Base-by-base conservation (phyloP, 2,113 vertebrate species). In the Elaphurus davidianus region DNA sequence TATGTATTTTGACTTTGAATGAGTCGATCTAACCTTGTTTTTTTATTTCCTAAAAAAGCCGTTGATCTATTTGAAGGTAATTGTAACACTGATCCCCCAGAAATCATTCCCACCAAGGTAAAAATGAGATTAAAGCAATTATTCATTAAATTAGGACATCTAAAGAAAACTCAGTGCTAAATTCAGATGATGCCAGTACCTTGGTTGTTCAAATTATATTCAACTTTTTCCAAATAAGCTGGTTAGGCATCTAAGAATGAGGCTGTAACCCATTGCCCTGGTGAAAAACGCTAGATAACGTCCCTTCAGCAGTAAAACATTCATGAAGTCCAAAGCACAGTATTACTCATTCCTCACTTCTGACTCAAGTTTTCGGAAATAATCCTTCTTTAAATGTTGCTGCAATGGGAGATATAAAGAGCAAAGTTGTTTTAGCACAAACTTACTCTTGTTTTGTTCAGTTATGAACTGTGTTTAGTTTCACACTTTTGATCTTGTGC, bases 381-480 rank as follows among this genome's bases (percentile, higher is more conserved):
- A 71, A 96, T 96, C 55, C 87, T 93, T 54, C 71, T 85, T 97
- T 96, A 98, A 98, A 96, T 62, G 85, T 91, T 94, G 47, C 95
- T 97, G 43, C 76, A 54, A 36, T 78, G 84, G 62, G 93, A 98
- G 94, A 93, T 62, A 67, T 83, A 50, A 95, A 97, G 43, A 96
- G 64, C 21, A 93, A 76, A 90, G 71, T 82, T 97, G 82, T 62
- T 97, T 97, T 97, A 40, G 60, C 3, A 25, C 19, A 92, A 92
- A 60, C 78, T 92, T 0, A 7, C 5, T 87, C 79, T 91, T 98
- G 87, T 89, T 97, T 96, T 97, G 91, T 92, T 97, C 93, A 98
- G 92, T 97, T 98, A 97, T 90, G 93, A 96, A 96, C 96, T 94
- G 87, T 95, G 82, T 97, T 98, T 98, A 97, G 81, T 98, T 98